A percentile compares a stretch with the other conserved stretches of the same genome.
These are phyloP conservation scores for Thamnaconus septentrionalis DNA, from an alignment of 2,113 vertebrate genomes.

Conservation along the genomic window DNA sequence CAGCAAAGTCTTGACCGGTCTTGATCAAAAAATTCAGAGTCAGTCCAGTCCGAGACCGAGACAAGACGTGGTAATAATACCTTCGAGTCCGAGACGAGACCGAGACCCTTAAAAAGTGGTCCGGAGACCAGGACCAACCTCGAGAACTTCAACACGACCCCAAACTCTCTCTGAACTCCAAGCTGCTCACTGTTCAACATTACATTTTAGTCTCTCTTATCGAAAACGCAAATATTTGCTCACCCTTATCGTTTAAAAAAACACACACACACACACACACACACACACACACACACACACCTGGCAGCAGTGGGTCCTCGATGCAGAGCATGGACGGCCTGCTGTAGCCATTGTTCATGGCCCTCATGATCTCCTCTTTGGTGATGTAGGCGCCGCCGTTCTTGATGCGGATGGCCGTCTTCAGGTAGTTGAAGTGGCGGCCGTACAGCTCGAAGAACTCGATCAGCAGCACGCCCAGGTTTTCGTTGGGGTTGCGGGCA, in stretches of 20 bases:
- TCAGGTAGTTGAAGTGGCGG: constrained; percentile 98
- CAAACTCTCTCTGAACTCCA: too few relatives aligned
- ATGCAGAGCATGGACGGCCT: constrained; percentile 97
- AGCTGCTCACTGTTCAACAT: too few relatives aligned
- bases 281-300: constrained; percentile 60
- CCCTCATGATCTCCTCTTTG: constrained; percentile 97
- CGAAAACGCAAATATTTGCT: background rate
- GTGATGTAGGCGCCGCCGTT: constrained; percentile 94
- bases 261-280: too few relatives aligned
- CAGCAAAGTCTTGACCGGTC: too few relatives aligned
- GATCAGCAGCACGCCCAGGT: constrained; percentile 95
- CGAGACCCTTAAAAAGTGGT: too few relatives aligned
- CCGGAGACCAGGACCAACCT: too few relatives aligned
- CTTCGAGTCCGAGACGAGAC: too few relatives aligned
- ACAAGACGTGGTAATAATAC: too few relatives aligned
- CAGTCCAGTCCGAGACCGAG: too few relatives aligned
- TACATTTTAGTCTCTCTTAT: too few relatives aligned
- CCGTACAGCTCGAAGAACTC: constrained; percentile 99
- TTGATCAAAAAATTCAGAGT: too few relatives aligned
- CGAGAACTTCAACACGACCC: too few relatives aligned
- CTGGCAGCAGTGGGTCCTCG: constrained; percentile 94
- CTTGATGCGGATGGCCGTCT: constrained; percentile 97
- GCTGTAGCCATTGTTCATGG: constrained; percentile 89
- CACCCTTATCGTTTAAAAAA: background rate
- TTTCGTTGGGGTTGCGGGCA: constrained; percentile 87